These are phyloP conservation scores for Sebastes oblongus DNA, from an alignment of 2,797 vertebrate species.

Conservation along the genomic window DNA sequence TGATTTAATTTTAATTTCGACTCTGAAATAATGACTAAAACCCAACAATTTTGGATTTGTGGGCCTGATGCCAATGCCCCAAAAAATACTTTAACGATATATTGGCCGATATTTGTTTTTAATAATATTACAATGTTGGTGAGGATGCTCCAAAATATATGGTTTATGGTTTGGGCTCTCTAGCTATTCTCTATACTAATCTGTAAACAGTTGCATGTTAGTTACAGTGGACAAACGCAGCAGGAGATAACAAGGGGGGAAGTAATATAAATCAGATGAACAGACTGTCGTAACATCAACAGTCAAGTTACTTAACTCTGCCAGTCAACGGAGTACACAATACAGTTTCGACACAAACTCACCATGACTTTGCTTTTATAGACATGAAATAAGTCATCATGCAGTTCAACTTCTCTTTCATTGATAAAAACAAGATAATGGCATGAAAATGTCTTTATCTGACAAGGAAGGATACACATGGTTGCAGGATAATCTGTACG, in stretches of 20 bases:
- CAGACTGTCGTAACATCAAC: neutral
- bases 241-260: constrained; percentile 30
- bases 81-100: too few species aligned
- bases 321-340: neutral
- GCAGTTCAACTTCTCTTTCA: constrained; percentile 29
- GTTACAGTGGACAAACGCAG: neutral
- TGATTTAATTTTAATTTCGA: too few species aligned
- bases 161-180: neutral
- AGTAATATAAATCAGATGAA: constrained; percentile 18
- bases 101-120: too few species aligned
- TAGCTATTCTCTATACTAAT: neutral
- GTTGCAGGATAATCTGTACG: constrained; percentile 96
- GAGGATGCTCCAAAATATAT: neutral
- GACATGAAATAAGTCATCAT: neutral
- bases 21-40: too few species aligned
- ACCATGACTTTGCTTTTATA: neutral
- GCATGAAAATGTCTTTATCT: neutral
- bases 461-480: constrained; percentile 94
- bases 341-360: neutral
- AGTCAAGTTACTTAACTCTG: constrained; percentile 21
- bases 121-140: neutral
- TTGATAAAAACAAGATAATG: neutral
- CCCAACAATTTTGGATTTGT: too few species aligned
- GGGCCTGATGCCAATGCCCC: too few species aligned
- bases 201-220: neutral